phyloP scores from a whole-genome alignment of 2,113 vertebrate species.

The Tamias sibiricus region DNA sequence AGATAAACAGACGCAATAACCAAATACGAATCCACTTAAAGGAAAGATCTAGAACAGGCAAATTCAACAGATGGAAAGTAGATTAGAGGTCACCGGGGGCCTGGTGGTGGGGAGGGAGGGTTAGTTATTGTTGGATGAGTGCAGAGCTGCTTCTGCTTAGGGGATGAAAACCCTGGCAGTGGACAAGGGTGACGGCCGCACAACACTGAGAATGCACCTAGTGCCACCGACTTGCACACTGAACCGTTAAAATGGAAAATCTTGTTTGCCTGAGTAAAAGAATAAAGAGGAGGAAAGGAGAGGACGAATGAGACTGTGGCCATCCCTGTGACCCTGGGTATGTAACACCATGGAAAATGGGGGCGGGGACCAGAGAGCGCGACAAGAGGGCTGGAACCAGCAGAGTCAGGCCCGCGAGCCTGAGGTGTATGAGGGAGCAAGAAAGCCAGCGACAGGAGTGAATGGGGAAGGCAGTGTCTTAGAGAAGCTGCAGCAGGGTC shows the following conservation, averaged over 20 bases:
- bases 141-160: not conserved
- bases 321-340: fast-evolving
- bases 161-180: not conserved
- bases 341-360: too few relatives aligned
- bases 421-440: fast-evolving
- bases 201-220: too few relatives aligned
- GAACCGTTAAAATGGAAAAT: not conserved
- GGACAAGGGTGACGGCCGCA: too few relatives aligned
- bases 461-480: fast-evolving
- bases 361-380: not conserved
- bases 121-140: too few relatives aligned
- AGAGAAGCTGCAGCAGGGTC: fast-evolving
- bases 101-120: not conserved
- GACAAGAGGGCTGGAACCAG: fast-evolving
- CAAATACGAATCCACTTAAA: fast-evolving
- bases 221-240: not conserved
- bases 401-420: not conserved
- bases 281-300: not conserved
- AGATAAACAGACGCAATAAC: not conserved
- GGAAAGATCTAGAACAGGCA: not conserved
- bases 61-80: not conserved
- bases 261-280: not conserved
- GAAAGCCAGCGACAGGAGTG: not conserved
- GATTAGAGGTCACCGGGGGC: not conserved
- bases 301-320: not conserved